These are phyloP conservation scores for Chiroxiphia lanceolata DNA, from an alignment of 2,797 vertebrate species.

Conservation along the genomic window DNA sequence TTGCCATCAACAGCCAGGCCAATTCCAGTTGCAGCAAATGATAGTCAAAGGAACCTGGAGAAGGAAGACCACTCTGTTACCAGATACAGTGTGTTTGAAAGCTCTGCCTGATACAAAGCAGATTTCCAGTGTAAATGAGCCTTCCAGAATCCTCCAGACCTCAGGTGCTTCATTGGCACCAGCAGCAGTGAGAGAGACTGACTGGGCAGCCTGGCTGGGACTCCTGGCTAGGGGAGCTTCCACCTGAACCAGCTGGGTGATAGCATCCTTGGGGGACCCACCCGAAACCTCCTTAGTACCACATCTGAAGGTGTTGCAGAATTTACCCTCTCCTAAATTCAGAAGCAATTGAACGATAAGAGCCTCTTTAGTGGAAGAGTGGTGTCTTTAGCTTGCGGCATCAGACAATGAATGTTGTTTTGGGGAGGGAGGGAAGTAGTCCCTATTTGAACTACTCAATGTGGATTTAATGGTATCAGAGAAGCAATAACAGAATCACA, in stretches of 20 bases:
- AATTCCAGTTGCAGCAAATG: background rate
- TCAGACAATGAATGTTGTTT: background rate
- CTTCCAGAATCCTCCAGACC: background rate
- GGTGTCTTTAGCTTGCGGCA: background rate
- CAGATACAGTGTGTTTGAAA: background rate
- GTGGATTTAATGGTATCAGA: background rate
- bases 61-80: background rate
- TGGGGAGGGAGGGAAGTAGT: background rate
- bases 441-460: background rate
- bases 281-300: background rate
- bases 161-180: background rate
- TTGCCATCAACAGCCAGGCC: background rate
- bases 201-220: background rate
- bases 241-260: background rate
- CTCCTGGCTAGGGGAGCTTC: background rate
- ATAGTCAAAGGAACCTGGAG: background rate
- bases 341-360: background rate
- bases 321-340: background rate
- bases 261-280: background rate
- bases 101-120: background rate
- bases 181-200: rapidly evolving
- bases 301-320: background rate
- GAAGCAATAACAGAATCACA: rapidly evolving
- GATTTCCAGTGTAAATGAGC: background rate
- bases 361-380: background rate